These are phyloP conservation scores for Perca flavescens DNA, from an alignment of 2,113 vertebrate genomes.

Conservation along the genomic window DNA sequence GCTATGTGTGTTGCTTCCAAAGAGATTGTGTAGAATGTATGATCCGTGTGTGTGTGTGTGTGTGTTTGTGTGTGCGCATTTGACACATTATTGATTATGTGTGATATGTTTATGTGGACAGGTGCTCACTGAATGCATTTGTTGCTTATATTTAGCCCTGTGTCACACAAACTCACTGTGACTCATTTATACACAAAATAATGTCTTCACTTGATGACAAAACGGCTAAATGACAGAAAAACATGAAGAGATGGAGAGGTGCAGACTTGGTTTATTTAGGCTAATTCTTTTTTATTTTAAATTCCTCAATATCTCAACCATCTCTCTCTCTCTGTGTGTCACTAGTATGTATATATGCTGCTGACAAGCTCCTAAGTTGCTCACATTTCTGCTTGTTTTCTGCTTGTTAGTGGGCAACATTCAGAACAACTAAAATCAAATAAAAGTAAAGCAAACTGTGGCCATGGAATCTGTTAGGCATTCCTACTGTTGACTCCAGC, in stretches of 20 bases:
- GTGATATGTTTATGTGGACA: slow-evolving; percentile 31
- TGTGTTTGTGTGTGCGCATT: slow-evolving; percentile 14
- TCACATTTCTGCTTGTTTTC: neutral
- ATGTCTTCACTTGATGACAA: slow-evolving; percentile 7
- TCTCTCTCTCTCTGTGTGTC: too few relatives aligned
- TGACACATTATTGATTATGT: slow-evolving; percentile 42
- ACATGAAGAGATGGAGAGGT: neutral
- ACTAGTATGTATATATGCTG: neutral
- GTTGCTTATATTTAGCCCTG: slow-evolving; percentile 41
- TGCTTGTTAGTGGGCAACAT: too few relatives aligned
- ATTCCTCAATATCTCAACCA: too few relatives aligned
- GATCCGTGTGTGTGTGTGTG: neutral
- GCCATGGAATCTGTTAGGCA: neutral
- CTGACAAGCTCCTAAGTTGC: neutral
- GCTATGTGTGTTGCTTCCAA: neutral
- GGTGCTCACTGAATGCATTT: slow-evolving; percentile 16
- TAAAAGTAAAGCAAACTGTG: neutral
- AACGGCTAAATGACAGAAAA: slow-evolving; percentile 6
- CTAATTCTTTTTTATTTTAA: too few relatives aligned
- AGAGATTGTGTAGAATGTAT: slow-evolving; percentile 12
- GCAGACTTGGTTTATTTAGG: neutral
- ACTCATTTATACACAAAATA: slow-evolving; percentile 26
- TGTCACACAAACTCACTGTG: slow-evolving; percentile 29
- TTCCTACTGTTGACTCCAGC: neutral
- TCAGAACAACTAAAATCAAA: neutral